Evolutionary conservation across 2,888 invertebrate genomes (phyloP), one percentile per base, ranked within the genome.

Genomic region (Colostygia pectinataria): DNA sequence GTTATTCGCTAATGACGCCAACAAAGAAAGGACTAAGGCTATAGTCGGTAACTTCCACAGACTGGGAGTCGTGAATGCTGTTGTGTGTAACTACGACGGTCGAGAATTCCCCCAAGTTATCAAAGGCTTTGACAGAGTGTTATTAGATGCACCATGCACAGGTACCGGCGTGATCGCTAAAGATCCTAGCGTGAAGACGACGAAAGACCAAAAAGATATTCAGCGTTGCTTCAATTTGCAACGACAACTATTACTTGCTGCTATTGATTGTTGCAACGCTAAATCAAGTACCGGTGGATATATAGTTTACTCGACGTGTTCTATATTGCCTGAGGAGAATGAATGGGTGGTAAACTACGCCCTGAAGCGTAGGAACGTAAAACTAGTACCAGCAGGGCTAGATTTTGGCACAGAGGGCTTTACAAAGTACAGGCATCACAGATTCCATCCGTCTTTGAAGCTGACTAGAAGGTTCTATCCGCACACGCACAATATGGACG

Each of bases 401-500:
- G 97, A 98, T 72, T 98, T 99, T 91, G 99, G 99, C 10, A 94
- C 95, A 10, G 97, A 98, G 74, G 99, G 99, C 9, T 99, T 98
- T 79, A 93, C 94, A 0, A 98, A 95, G 84, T 99, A 95, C 71
- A 92, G 95, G 40, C 94, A 96, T 59, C 91, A 93, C 66, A 92
- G 97, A 63, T 99, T 97, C 88, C 98, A 99, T 82, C 97, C 97
- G 0, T 95, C 96, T 7, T 83, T 99, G 80, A 97, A 96, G 72
- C 82, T 97, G 48, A 96, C 98, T 0, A 93, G 94, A 74, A 92
- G 99, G 40, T 98, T 97, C 87, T 99, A 99, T 86, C 99, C 99
- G 0, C 99, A 99, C 77, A 95, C 96, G 2, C 98, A 99, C 78
- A 99, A 99, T 77, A 97, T 99, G 96, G 99, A 99, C 85, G 99